Percentiles rank a stretch among this genome's conserved stretches.
These are phyloP conservation scores for Carassius auratus DNA, from an alignment of 2,113 vertebrate genomes.

Conservation along the genomic window DNA sequence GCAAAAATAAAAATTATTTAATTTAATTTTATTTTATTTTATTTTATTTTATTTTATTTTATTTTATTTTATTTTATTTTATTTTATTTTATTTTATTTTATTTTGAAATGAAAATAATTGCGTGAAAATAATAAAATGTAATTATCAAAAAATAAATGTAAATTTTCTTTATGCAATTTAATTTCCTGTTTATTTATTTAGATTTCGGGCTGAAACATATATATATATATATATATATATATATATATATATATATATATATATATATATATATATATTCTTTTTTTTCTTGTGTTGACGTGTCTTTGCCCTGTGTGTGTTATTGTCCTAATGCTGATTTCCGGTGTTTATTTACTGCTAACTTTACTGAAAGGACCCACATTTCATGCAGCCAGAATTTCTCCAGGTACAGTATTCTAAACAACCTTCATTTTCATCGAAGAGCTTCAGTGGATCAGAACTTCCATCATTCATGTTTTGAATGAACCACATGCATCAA, in stretches of 20 bases:
- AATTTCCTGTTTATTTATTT: not conserved
- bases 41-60: too few relatives aligned
- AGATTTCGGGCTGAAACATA: not conserved
- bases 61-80: too few relatives aligned
- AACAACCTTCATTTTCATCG: not conserved
- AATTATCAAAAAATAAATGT: not conserved
- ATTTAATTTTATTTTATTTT: too few relatives aligned
- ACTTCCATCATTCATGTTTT: not conserved
- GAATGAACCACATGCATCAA: not conserved
- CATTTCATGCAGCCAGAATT: constrained; percentile 54
- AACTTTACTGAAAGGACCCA: constrained; percentile 57
- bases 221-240: too few relatives aligned
- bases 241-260: too few relatives aligned
- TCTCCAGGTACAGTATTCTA: constrained; percentile 56
- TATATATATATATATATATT: too few relatives aligned
- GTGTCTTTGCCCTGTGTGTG: not conserved
- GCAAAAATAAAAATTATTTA: too few relatives aligned
- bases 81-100: too few relatives aligned
- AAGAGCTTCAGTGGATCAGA: not conserved
- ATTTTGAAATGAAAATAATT: too few relatives aligned
- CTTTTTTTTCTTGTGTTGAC: not conserved
- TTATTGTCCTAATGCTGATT: constrained; percentile 51
- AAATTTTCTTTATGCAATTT: not conserved
- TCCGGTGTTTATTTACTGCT: constrained; percentile 54
- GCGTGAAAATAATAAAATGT: too few relatives aligned